phyloP scores from a whole-genome alignment of 2,113 vertebrate species.

The Girardinichthys multiradiatus region DNA sequence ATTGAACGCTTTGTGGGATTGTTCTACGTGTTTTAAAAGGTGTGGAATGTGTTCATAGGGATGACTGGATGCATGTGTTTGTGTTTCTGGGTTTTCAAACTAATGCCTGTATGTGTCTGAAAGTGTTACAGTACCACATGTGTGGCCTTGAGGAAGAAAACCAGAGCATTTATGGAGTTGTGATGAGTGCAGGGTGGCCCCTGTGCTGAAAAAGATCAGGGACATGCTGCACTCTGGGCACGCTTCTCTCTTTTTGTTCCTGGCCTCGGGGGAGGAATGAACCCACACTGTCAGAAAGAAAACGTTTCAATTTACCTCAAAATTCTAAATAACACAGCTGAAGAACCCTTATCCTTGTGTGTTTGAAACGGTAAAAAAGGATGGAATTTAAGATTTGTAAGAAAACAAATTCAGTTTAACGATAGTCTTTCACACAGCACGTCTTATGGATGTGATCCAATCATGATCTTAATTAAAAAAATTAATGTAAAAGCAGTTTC shows the following conservation, averaged over 20 bases:
- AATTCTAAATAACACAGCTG: constrained; percentile 9
- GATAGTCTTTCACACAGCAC: neutral
- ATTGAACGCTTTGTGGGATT: neutral
- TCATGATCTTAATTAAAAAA: too few species aligned
- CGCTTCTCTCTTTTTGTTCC: constrained; percentile 12
- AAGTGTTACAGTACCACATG: constrained; percentile 5
- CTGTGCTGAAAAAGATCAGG: constrained; percentile 39
- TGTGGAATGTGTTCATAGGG: neutral
- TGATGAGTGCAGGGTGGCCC: constrained; percentile 29
- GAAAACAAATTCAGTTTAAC: too few species aligned
- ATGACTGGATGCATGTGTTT: neutral
- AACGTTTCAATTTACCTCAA: constrained; percentile 39
- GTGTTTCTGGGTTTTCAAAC: neutral
- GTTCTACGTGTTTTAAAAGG: neutral
- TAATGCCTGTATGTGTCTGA: neutral
- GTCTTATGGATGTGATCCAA: too few species aligned
- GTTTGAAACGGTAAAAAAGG: neutral
- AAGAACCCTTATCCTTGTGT: constrained; percentile 16
- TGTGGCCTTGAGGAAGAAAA: constrained; percentile 54
- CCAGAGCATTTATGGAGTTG: constrained; percentile 24
- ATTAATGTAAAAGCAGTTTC: too few species aligned
- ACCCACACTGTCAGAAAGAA: constrained; percentile 29
- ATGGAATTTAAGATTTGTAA: neutral
- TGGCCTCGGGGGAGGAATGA: constrained; percentile 27
- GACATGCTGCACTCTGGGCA: constrained; percentile 26